phyloP scores from a whole-genome alignment of 30 jellyfish, hydroid and myxozoan species.

The Aurelia coerulea region DNA sequence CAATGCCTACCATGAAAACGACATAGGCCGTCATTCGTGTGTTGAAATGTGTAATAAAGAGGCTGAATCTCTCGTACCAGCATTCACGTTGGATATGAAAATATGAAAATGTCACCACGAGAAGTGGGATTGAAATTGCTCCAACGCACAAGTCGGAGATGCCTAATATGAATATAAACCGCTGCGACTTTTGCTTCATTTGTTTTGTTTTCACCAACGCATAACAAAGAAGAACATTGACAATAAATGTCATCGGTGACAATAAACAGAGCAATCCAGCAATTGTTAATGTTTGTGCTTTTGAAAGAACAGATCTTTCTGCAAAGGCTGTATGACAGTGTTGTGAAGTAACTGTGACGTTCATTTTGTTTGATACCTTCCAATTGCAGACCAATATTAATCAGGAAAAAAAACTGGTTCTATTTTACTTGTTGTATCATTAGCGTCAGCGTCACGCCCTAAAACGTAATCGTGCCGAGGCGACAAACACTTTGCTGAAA shows the following conservation, averaged over 20 bases:
- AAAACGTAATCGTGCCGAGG: too few relatives aligned
- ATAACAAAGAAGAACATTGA: conserved; percentile 13
- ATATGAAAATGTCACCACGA: conserved; percentile 4
- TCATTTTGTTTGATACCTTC: neutral
- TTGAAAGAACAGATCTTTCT: conserved; percentile 22
- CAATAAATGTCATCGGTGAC: conserved; percentile 8
- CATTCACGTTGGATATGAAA: neutral
- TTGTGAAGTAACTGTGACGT: neutral
- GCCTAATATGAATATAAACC: conserved; percentile 33
- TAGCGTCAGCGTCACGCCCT: too few relatives aligned
- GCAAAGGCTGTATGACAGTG: conserved; percentile 28
- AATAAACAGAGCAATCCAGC: neutral
- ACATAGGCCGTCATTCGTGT: conserved; percentile 53
- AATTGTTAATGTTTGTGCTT: conserved; percentile 13
- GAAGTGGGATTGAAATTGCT: conserved; percentile 26
- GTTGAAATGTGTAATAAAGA: conserved; percentile 41
- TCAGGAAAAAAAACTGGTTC: too few relatives aligned
- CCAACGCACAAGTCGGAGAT: conserved; percentile 50
- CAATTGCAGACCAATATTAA: too few relatives aligned
- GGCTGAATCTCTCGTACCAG: conserved; percentile 35
- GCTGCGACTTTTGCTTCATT: conserved; percentile 25
- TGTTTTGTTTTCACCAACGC: conserved; percentile 43
- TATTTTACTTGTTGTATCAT: too few relatives aligned
- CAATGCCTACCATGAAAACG: conserved; percentile 29
- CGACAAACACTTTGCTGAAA: too few relatives aligned